phyloP scores from a whole-genome alignment of 2,113 vertebrate genomes.

The Genyomyrus donnyi region DNA sequence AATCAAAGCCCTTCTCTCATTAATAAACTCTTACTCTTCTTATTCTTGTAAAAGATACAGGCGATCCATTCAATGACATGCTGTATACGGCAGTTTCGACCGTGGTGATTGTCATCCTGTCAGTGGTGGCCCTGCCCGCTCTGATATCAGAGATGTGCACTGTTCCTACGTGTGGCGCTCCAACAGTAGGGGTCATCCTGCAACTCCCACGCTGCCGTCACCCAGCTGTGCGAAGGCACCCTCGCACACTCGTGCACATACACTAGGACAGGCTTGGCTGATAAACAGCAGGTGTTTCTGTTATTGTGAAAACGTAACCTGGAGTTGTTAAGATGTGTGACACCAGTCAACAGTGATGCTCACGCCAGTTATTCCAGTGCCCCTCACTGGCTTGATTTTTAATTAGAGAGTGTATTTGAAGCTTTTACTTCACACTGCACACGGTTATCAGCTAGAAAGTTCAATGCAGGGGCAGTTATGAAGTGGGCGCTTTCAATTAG shows the following conservation, averaged over 20 bases:
- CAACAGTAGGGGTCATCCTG: conserved; percentile 28
- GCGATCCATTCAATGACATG: conserved; percentile 6
- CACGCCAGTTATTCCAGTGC: background rate
- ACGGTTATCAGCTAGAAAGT: background rate
- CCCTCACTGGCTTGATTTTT: background rate
- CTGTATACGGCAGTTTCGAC: background rate
- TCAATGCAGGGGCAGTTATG: background rate
- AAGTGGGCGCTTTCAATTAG: background rate
- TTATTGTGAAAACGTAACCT: background rate
- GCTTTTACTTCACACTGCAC: background rate
- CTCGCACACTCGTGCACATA: background rate
- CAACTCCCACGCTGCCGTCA: conserved; percentile 23
- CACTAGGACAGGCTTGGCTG: background rate
- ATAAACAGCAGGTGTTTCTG: background rate
- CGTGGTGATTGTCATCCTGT: background rate
- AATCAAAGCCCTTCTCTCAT: background rate
- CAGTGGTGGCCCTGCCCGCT: background rate
- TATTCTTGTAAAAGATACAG: background rate
- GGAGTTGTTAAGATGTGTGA: background rate
- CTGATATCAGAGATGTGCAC: no score
- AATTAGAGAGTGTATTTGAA: background rate
- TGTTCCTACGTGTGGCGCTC: background rate
- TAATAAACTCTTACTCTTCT: background rate
- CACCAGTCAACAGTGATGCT: background rate
- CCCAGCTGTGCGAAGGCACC: conserved; percentile 16